These are phyloP conservation scores for Caenorhabditis remanei DNA, from an alignment of 1,140 invertebrate species.

Conservation along the genomic window DNA sequence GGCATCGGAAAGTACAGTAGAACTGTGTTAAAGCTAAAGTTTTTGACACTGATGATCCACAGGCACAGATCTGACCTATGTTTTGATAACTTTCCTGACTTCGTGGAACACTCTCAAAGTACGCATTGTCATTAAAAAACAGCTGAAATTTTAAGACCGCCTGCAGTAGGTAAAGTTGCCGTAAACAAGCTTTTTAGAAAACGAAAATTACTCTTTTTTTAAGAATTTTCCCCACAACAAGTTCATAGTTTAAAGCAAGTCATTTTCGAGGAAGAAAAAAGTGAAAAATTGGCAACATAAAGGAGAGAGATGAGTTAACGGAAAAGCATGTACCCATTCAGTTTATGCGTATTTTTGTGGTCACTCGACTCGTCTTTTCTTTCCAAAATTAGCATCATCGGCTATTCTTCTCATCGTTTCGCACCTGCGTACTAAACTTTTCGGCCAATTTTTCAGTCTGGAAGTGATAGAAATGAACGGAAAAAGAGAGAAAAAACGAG, in stretches of 20 bases:
- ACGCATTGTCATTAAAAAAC: too few relatives aligned
- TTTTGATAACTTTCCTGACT: too few relatives aligned
- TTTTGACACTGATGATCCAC: too few relatives aligned
- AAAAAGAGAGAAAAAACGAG: background rate
- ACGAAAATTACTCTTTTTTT: too few relatives aligned
- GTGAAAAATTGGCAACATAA: constrained; percentile 27
- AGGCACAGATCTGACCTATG: too few relatives aligned
- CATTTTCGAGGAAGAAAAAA: background rate
- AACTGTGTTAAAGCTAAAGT: too few relatives aligned
- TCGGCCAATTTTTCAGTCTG: background rate
- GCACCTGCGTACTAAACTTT: constrained; percentile 8
- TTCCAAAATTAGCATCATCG: background rate
- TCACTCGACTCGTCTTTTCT: background rate
- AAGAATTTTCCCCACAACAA: background rate
- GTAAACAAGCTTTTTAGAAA: too few relatives aligned
- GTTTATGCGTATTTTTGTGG: constrained; percentile 22
- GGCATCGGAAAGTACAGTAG: too few relatives aligned
- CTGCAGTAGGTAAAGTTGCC: too few relatives aligned
- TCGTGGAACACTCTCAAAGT: too few relatives aligned
- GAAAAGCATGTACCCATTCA: background rate
- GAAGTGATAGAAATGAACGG: background rate
- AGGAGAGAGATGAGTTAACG: background rate
- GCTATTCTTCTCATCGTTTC: background rate
- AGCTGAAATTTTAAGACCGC: too few relatives aligned
- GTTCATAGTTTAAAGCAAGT: background rate